Conservation (phyloP, 2,888 invertebrate species). For the Phania funesta region DNA sequence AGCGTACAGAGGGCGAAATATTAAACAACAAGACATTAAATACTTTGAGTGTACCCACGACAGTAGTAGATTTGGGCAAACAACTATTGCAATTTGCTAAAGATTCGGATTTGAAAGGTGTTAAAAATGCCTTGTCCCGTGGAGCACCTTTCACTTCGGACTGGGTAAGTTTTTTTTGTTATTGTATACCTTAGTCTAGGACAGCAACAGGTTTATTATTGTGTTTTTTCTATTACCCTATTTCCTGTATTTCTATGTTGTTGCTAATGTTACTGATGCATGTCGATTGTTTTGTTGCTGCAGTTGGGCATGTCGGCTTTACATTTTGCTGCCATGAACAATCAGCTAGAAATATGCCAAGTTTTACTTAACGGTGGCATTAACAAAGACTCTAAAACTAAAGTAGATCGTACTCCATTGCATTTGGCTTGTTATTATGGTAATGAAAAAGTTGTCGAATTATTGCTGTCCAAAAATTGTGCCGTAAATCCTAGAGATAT, state of each 20-base stretch:
- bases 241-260: background rate
- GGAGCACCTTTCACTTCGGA: conserved; percentile 96
- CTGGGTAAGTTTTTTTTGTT: conserved; percentile 84
- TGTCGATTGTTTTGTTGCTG: conserved; percentile 80
- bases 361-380: conserved; percentile 92
- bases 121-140: conserved; percentile 88
- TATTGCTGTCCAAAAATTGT: conserved; percentile 86
- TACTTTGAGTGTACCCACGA: conserved; percentile 69
- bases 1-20: conserved; percentile 75
- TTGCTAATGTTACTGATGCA: conserved; percentile 57
- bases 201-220: conserved; percentile 63
- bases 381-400: conserved; percentile 92
- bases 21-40: conserved; percentile 69
- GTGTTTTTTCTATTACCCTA: conserved; percentile 7
- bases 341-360: conserved; percentile 89
- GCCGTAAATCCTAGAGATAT: conserved; percentile 89
- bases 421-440: conserved; percentile 94
- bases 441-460: conserved; percentile 86
- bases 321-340: conserved; percentile 92
- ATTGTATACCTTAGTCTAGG: background rate
- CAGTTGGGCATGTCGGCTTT: conserved; percentile 89
- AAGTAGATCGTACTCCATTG: conserved; percentile 94
- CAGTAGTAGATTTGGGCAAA: conserved; percentile 90
- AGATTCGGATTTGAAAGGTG: conserved; percentile 88
- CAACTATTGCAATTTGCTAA: conserved; percentile 89